Evolutionary conservation across 2,888 invertebrate species (phyloP), one percentile per base, ranked within the genome.

Genomic region (Notocelia uddmanniana): DNA sequence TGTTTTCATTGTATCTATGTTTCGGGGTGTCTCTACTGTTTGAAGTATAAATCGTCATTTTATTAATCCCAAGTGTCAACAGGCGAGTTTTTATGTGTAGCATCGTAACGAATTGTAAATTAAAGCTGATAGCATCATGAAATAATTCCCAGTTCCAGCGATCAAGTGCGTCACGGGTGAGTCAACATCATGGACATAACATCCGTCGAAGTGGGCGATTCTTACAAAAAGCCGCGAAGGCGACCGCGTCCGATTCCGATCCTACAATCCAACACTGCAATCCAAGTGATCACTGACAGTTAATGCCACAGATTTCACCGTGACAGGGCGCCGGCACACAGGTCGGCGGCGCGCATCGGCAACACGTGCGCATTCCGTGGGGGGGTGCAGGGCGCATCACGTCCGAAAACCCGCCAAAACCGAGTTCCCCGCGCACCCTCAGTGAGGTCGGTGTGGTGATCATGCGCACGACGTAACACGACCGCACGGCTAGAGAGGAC

Each of bases 111-210:
- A 58, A 64, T 69, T 48, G 64, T 60, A 73, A 63, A 68, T 57
- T 57, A 73, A 55, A 48, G 55, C 26, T 50, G 63, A 63, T 63
- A 69, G 58, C 55, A 85, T 84, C 82, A 85, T 84, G 66, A 83
- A 87, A 81, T 79, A 80, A 85, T 85, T 87, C 88, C 87, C 87
- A 88, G 87, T 90, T 90, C 87, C 85, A 89, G 90, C 89, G 86
- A 91, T 90, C 90, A 86, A 91, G 91, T 90, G 89, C 89, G 92
- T 92, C 92, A 92, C 83, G 92, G 92, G 89, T 92, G 93, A 92
- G 87, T 92, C 91, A 91, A 91, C 92, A 89, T 88, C 88, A 89
- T 91, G 91, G 88, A 89, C 91, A 89, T 85, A 85, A 89, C 88
- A 88, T 91, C 89, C 90, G 90, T 81, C 88, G 85, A 64, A 54